A percentile compares a stretch with the other conserved stretches of the same genome.
These are phyloP conservation scores for Rhagologus leucostigma DNA, from an alignment of 2,113 vertebrate genomes.

Conservation along the genomic window DNA sequence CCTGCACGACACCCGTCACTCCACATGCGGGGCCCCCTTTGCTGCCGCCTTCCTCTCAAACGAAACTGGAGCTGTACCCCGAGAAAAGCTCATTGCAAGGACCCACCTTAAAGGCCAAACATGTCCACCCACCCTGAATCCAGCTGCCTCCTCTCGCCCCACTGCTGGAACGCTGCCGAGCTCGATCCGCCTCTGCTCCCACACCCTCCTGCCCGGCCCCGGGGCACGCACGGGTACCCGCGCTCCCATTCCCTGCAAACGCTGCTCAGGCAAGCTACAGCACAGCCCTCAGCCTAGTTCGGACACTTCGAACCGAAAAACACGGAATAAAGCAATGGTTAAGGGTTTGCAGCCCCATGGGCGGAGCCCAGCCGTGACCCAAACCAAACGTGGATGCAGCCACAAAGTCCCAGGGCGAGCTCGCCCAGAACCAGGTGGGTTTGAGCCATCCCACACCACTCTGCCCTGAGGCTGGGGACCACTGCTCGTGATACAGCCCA, in stretches of 20 bases:
- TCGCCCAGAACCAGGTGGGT: neutral
- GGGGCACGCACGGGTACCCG: fast-evolving
- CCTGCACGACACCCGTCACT: fast-evolving
- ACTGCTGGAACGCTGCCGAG: neutral
- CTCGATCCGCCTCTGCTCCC: neutral
- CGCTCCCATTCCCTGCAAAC: neutral
- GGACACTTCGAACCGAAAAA: neutral
- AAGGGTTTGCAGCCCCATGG: neutral
- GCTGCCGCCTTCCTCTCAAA: neutral
- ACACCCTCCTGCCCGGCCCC: neutral
- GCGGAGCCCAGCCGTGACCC: neutral
- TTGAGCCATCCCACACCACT: neutral
- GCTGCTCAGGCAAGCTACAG: neutral
- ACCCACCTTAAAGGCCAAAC: neutral
- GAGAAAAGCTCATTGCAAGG: neutral
- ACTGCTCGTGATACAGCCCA: neutral
- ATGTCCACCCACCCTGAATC: fast-evolving
- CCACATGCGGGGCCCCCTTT: neutral
- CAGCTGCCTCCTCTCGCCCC: neutral
- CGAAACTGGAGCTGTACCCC: neutral
- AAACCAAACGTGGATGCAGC: neutral
- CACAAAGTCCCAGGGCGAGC: neutral
- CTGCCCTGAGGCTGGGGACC: neutral
- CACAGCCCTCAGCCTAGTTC: neutral
- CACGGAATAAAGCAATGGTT: neutral